Conservation (phyloP, 2,888 invertebrate species). For the Sympetrum striolatum region DNA sequence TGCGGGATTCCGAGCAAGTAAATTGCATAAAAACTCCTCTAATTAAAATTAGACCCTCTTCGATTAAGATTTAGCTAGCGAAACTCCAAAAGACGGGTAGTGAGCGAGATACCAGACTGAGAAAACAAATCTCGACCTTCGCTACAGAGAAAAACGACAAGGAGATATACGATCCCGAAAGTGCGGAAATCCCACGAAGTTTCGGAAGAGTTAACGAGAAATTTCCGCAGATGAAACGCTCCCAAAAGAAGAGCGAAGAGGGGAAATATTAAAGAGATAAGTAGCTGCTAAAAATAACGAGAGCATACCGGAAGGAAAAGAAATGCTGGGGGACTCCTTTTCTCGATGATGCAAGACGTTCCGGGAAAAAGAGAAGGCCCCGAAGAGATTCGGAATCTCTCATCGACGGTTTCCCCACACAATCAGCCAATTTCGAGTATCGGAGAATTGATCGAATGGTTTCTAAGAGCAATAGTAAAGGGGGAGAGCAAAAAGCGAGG, state of each 20-base stretch:
- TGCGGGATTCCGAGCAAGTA: too few relatives aligned
- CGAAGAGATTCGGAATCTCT: background rate
- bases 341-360: background rate
- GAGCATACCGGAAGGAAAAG: background rate
- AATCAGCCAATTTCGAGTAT: background rate
- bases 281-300: background rate
- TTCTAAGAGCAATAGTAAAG: background rate
- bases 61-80: too few relatives aligned
- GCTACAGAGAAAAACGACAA: background rate
- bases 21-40: background rate
- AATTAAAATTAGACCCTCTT: too few relatives aligned
- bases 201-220: background rate
- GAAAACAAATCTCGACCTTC: too few relatives aligned
- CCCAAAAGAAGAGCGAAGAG: background rate
- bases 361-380: background rate
- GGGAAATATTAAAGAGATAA: background rate
- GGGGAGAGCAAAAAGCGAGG: background rate
- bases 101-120: too few relatives aligned
- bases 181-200: background rate
- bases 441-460: background rate
- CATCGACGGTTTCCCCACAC: background rate
- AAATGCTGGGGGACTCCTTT: background rate
- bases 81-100: too few relatives aligned
- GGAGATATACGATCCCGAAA: background rate
- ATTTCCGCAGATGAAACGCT: background rate